Base-by-base conservation (phyloP, 1,140 invertebrate genomes). In the Bombus sylvicola region DNA sequence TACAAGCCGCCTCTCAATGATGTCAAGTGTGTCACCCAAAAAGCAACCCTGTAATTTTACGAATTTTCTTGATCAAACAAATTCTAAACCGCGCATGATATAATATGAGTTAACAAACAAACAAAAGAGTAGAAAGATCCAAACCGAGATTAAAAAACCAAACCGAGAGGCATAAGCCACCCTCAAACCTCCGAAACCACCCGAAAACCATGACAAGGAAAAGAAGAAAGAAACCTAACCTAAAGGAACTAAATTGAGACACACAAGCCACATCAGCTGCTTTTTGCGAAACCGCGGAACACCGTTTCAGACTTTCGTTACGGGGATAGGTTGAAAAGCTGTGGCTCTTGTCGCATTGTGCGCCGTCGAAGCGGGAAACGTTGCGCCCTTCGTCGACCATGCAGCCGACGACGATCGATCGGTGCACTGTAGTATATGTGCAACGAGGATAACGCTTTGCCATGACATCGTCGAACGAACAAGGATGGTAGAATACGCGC, bases 351-450 rank as follows among this genome's bases (percentile, higher is more conserved):
- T 83, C 31, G 31, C 81, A 72, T 76, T 66, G 59, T 57, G 64
- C 66, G 64, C 41, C 82, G 37, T 57, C 41, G 82, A 79, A 84
- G 64, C 64, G 62, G 75, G 81, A 83, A 75, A 76, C 72, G 72
- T 80, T 47, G 68, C 78, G 53, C 73, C 57, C 81, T 69, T 41
- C 43, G 75, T 57, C 69, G 62, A 47, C 41, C 66, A 59, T 84
- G 85, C 81, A 84, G 47, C 37, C 62, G 81, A 47, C 75, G 82
- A 85, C 75, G 82, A 85, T 85, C 84, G 84, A 85, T 85, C 84
- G 69, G 59, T 47, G 68, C 84, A 68, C 41, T 31, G 66, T 39
- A 47, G 53, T 78, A n/a, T 37, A 28, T 39, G 76, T n/a, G 64
- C 13, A 37, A 72, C 53, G 76, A 80, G 68, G 66, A 85, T 9